Evolutionary conservation across 2,797 vertebrate species (phyloP).

Genomic region (Sebastes hopkinsi): DNA sequence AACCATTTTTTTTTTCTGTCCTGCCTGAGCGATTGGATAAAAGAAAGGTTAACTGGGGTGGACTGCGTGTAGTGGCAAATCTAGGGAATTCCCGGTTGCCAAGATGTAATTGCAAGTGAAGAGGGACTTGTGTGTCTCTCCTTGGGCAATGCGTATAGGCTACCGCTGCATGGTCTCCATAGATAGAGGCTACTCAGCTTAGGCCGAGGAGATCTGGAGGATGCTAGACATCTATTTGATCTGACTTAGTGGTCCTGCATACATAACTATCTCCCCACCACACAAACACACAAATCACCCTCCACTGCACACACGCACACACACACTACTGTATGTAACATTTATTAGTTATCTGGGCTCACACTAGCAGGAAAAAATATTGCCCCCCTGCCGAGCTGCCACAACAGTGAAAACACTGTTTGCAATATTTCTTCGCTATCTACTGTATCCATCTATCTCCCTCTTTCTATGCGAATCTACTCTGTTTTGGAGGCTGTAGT

Average conservation of each 20-base stretch:
- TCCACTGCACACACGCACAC: background rate
- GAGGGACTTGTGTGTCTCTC: slow-evolving; percentile 40
- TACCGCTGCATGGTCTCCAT: slow-evolving; percentile 7
- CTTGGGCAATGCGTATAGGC: slow-evolving; percentile 41
- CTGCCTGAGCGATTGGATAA: background rate
- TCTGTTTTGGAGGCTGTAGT: background rate
- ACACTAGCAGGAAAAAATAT: slow-evolving; percentile 44
- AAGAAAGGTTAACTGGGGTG: slow-evolving; percentile 17
- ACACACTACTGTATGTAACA: slow-evolving; percentile 36
- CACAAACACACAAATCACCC: slow-evolving; percentile 38
- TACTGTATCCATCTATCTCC: background rate
- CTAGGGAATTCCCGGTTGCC: background rate
- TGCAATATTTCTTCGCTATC: slow-evolving; percentile 24
- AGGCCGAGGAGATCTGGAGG: slow-evolving; percentile 23
- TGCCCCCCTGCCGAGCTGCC: slow-evolving; percentile 51
- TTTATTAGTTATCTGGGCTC: slow-evolving; percentile 56
- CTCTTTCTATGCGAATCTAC: background rate
- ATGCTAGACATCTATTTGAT: slow-evolving; percentile 51
- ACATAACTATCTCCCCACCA: slow-evolving; percentile 24
- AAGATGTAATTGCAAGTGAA: slow-evolving; percentile 42
- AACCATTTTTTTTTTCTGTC: background rate
- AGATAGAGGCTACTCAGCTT: slow-evolving; percentile 23
- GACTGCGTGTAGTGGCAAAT: slow-evolving; percentile 30
- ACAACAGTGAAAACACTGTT: slow-evolving; percentile 48
- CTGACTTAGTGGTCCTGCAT: slow-evolving; percentile 57